Evolutionary conservation across 2,797 vertebrate genomes (phyloP), one percentile per base, ranked within the genome.

Genomic region (Danio choprae): DNA sequence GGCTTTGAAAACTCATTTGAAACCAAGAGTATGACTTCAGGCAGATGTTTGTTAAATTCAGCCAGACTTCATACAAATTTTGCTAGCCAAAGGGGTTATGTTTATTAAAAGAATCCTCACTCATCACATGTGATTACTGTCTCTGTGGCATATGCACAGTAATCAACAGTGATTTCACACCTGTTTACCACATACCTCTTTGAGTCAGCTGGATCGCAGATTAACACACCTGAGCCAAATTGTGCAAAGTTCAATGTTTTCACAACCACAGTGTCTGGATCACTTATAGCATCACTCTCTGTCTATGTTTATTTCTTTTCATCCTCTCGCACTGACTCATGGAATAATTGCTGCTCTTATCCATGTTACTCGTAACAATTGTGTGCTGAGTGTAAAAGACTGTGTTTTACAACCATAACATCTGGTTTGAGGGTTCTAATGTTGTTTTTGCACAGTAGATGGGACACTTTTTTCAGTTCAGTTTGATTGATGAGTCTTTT

Each of bases 241-340:
- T 64, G 44, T 62, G 29, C 20, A 51, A 15, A 46, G 64, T 68
- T 53, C 43, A 50, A 20, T 43, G 40, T 67, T 77, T 74, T 77
- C 22, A 43, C n/a, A 69, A 65, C 13, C n/a, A 51, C 53, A 50
- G 44, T 29, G 40, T 51, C 63, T 58, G 41, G 50, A 56, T 77
- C 51, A 77, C 16, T 20, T 55, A 56, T 41, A 68, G 36, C 53
- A 46, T 41, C 20, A 22, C 44, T 50, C 9, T 43, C 12, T 62
- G 8, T 51, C 50, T 65, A 18, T 29, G 15, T 12, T 53, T 56
- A 10, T 29, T 46, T 58, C 0, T 64, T 67, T 56, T 56, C 41
- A 65, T 77, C 62, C 7, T 29, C 8, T 68, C 50, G 5, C 36
- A 75, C 13, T 74, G 29, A 76, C 58, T 77, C 62, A 60, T 29